Percentiles rank a stretch among this genome's conserved stretches.
Evolutionary conservation across 1,140 invertebrate species (phyloP).

Genomic region (Gonioctena quinquepunctata): DNA sequence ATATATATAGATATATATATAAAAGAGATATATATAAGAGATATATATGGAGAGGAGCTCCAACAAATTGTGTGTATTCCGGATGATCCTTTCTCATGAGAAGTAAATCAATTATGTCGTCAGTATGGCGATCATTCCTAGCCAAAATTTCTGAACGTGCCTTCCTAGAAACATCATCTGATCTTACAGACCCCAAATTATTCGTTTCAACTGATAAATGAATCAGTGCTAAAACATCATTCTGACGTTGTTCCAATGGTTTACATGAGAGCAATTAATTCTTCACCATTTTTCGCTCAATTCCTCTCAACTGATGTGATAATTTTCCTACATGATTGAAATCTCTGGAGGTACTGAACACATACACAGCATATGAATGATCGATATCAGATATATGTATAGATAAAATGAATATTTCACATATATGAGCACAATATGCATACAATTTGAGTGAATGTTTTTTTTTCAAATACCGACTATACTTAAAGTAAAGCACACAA

Average conservation of each 20-base stretch:
- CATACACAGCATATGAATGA: background rate
- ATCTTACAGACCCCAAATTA: conserved; percentile 4
- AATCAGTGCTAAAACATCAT: background rate
- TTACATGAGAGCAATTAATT: background rate
- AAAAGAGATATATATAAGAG: too few species aligned
- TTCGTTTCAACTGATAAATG: background rate
- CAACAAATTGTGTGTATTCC: conserved; percentile 6
- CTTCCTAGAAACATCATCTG: conserved; percentile 9
- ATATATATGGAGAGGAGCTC: conserved; percentile 3
- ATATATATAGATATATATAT: too few species aligned
- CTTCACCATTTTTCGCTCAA: background rate
- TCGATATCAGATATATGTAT: background rate
- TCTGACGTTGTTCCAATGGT: background rate
- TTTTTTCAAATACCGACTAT: background rate
- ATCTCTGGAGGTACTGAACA: background rate
- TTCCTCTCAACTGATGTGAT: background rate
- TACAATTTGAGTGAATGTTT: background rate
- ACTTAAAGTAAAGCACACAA: background rate
- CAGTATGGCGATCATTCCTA: background rate
- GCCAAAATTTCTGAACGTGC: background rate
- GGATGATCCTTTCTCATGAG: background rate
- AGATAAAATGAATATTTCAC: background rate
- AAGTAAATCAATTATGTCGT: background rate
- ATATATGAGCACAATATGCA: conserved; percentile 4
- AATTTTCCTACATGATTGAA: background rate